Base-by-base conservation (phyloP, 2,797 vertebrate species). In the Gorsachius magnificus region DNA sequence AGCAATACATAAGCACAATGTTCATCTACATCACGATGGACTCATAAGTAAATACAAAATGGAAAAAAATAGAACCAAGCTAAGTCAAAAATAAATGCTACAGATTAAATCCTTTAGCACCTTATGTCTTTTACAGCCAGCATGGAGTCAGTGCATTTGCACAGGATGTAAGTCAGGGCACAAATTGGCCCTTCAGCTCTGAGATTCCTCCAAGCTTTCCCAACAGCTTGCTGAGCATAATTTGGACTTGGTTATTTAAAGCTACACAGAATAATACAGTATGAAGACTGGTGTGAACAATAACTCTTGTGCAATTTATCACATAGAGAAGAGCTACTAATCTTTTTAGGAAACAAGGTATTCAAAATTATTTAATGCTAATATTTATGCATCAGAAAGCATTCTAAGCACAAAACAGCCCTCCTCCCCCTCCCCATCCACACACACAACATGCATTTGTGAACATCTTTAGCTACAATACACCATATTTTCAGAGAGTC, bases 301-400 rank as follows among this genome's bases (percentile, higher is more conserved):
- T 98, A 98, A 98, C 96, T 98, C 98, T 96, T 91, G 96, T 92
- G 96, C 97, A 97, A 98, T 98, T 98, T 98, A 98, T 98, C 98
- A 98, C 94, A 17, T 75, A 36, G 96, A 97, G 97, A 98, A 97
- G 97, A 97, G 96, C 97, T 96, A 98, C 98, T 98, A 98, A 98
- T 98, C 98, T 98, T 98, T 98, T 97, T 92, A 93, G 97, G 97
- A 98, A 98, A 97, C 97, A 98, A 98, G 97, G 97, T 97, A 98
- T 98, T 98, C 97, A 97, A 94, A 96, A 97, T 98, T 98, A 98
- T 98, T 98, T 98, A 98, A 98, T 96, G 97, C 98, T 97, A 97
- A 97, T 98, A 98, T 98, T 98, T 98, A 98, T 97, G 98, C 97
- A 96, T 95, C 97, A 85, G 97, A 97, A 98, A 97, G 97, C 97